Percentiles rank a stretch among this genome's conserved stretches.
Conservation (phyloP, 2,797 vertebrate species). For the Epinephelus malabaricus region DNA sequence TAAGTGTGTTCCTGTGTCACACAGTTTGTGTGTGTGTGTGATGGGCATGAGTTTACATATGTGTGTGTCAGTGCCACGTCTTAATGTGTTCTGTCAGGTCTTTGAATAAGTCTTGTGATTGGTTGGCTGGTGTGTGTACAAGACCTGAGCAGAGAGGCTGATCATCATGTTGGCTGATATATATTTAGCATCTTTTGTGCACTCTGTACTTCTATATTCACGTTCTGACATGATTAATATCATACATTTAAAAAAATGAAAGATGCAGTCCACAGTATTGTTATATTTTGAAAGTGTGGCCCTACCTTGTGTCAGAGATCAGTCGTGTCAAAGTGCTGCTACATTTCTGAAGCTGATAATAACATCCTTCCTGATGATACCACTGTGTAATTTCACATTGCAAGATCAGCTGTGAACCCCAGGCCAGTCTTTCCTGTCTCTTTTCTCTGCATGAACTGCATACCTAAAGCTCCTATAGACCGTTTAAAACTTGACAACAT, state of each 20-base stretch:
- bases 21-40: neutral
- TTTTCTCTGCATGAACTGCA: neutral
- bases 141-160: neutral
- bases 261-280: neutral
- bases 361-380: conserved; percentile 31
- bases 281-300: conserved; percentile 9
- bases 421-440: conserved; percentile 1
- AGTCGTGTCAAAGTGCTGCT: neutral
- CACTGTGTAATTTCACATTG: neutral
- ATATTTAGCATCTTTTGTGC: conserved; percentile 1
- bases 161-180: neutral
- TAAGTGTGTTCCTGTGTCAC: conserved; percentile 27
- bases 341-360: conserved; percentile 23
- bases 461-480: neutral
- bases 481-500: no score
- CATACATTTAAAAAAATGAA: neutral
- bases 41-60: conserved; percentile 8
- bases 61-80: conserved; percentile 53
- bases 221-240: neutral
- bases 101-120: conserved; percentile 30
- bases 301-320: neutral
- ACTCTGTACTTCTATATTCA: conserved; percentile 1
- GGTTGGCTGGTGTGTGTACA: conserved; percentile 7
- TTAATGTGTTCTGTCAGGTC: conserved; percentile 39
- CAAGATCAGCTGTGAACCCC: conserved; percentile 17